A percentile compares a stretch with the other conserved stretches of the same genome.
Conservation (phyloP, 2,888 invertebrate species). For the Polylopha cassiicola region DNA sequence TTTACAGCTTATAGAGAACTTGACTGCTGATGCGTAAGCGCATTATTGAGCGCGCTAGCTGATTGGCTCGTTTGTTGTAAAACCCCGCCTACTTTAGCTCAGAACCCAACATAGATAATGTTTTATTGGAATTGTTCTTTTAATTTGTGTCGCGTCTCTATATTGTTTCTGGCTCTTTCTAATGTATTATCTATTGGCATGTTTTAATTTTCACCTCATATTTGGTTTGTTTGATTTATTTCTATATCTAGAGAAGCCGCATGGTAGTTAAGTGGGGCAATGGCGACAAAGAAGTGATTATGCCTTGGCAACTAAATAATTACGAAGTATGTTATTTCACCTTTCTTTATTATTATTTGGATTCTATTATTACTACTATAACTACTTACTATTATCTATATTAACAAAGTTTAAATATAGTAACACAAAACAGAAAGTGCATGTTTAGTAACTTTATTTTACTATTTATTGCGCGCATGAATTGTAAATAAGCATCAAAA, state of each 20-base stretch:
- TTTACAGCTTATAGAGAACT: too few species aligned
- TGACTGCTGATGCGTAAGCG: too few species aligned
- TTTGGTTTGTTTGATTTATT: constrained; percentile 62
- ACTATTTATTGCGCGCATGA: too few species aligned
- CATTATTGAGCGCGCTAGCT: too few species aligned
- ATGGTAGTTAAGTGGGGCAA: constrained; percentile 76
- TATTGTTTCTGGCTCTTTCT: too few species aligned
- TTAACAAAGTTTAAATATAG: constrained; percentile 18
- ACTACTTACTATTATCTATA: constrained; percentile 23
- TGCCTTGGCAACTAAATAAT: constrained; percentile 72
- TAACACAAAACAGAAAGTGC: too few species aligned
- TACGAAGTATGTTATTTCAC: constrained; percentile 67
- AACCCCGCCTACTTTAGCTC: too few species aligned
- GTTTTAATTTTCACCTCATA: constrained; percentile 57
- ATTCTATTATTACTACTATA: constrained; percentile 27
- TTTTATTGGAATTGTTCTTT: too few species aligned
- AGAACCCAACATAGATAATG: too few species aligned
- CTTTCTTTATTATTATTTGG: constrained; percentile 38
- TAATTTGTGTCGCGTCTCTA: constrained; percentile 11
- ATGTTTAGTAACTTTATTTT: too few species aligned
- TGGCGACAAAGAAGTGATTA: constrained; percentile 69
- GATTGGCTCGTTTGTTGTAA: too few species aligned
- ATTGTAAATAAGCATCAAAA: too few species aligned
- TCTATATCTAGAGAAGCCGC: constrained; percentile 66
- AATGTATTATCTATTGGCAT: constrained; percentile 42